phyloP scores from a whole-genome alignment of 2,113 vertebrate genomes.

The Charina bottae region DNA sequence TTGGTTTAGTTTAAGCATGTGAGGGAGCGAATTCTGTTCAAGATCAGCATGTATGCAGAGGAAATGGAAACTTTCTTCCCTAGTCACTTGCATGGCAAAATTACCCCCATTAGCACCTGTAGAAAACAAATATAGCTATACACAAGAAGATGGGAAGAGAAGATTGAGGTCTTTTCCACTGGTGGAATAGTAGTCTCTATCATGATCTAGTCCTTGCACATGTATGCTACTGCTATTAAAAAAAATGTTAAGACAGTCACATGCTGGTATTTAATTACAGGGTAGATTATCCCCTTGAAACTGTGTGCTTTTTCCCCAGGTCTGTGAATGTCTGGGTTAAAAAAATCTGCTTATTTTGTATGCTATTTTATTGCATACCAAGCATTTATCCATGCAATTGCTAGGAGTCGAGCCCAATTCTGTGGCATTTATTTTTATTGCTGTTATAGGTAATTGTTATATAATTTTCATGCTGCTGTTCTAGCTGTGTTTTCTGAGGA shows the following conservation, averaged over 20 bases:
- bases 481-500: not conserved
- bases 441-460: not conserved
- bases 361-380: not conserved
- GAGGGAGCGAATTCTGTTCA: not conserved
- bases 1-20: not conserved
- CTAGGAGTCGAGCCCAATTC: not conserved
- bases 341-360: not conserved
- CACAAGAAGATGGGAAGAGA: not conserved
- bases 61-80: not conserved
- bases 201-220: not conserved
- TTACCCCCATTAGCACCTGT: not conserved
- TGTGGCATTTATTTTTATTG: not conserved
- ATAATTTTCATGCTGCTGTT: not conserved
- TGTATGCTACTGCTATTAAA: not conserved
- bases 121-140: not conserved
- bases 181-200: not conserved
- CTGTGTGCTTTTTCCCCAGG: not conserved
- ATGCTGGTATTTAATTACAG: not conserved
- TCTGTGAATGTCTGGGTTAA: not conserved
- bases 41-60: not conserved
- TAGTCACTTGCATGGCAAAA: not conserved
- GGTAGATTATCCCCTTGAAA: no score
- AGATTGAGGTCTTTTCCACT: not conserved
- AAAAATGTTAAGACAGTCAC: not conserved
- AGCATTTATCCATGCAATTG: not conserved